These are phyloP conservation scores for Drosophila lacicola DNA, from an alignment of 2,888 invertebrate species.

Conservation along the genomic window DNA sequence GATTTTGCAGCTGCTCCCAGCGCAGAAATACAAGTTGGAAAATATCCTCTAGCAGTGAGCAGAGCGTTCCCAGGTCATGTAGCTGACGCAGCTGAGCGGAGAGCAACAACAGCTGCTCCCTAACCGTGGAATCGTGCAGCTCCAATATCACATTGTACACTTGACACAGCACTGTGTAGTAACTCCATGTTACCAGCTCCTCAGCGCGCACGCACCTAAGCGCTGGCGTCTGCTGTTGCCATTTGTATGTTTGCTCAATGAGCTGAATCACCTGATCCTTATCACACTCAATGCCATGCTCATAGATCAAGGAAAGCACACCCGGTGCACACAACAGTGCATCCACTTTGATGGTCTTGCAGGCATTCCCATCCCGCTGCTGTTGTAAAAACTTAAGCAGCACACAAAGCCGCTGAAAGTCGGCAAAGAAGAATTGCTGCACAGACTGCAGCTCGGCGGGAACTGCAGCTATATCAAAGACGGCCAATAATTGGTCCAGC, in stretches of 20 bases:
- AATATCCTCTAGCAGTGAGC: conserved; percentile 80
- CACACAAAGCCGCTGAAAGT: conserved; percentile 76
- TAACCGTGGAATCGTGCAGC: conserved; percentile 44
- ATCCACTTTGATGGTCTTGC: conserved; percentile 66
- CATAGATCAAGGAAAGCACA: conserved; percentile 68
- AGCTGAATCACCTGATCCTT: conserved; percentile 74
- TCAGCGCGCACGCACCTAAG: conserved; percentile 63
- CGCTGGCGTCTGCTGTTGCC: conserved; percentile 73
- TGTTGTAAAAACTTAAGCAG: conserved; percentile 71
- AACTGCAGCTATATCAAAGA: conserved; percentile 59
- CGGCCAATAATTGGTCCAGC: conserved; percentile 64
- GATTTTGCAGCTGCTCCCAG: conserved; percentile 80
- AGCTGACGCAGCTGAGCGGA: conserved; percentile 80
- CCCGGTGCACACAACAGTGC: conserved; percentile 67
- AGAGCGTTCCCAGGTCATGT: conserved; percentile 73
- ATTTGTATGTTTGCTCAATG: conserved; percentile 72
- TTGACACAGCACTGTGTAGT: conserved; percentile 77
- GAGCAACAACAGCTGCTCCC: conserved; percentile 68
- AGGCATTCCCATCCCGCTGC: conserved; percentile 49
- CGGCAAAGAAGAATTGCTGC: conserved; percentile 80
- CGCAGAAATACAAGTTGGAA: conserved; percentile 82
- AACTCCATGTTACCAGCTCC: conserved; percentile 80
- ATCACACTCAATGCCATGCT: conserved; percentile 64
- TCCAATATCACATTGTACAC: conserved; percentile 77
- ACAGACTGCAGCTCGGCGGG: conserved; percentile 69